Percentiles rank a stretch among this genome's conserved stretches.
Evolutionary conservation across 2,113 vertebrate genomes (phyloP).

Genomic region (Psilopsiagon aurifrons): DNA sequence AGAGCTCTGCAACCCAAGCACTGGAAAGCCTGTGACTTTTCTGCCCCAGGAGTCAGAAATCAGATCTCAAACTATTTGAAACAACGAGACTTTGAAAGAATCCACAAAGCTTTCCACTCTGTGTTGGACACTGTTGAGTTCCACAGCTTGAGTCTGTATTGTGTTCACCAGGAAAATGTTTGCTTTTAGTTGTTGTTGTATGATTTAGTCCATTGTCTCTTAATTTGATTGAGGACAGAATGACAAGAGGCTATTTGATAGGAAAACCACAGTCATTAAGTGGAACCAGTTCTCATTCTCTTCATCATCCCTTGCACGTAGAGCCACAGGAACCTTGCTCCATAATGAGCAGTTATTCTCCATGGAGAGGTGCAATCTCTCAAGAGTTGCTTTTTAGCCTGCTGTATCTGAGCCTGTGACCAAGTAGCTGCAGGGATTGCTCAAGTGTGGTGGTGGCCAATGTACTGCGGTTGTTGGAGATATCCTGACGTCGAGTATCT

Average conservation of each 20-base stretch:
- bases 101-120: background rate
- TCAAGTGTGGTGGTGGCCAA: background rate
- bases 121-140: background rate
- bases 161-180: background rate
- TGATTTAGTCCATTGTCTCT: background rate
- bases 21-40: background rate
- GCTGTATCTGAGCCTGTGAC: background rate
- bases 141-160: background rate
- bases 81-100: background rate
- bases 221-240: background rate
- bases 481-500: background rate
- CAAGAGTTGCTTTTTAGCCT: background rate
- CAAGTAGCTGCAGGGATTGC: background rate
- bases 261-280: background rate
- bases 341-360: accelerated
- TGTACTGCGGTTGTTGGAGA: background rate
- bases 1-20: background rate
- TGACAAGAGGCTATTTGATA: background rate
- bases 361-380: background rate
- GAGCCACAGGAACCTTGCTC: accelerated
- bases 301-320: background rate
- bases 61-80: background rate
- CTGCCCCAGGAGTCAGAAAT: background rate
- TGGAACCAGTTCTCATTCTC: background rate
- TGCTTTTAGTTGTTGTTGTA: background rate